Base-by-base conservation (phyloP, 1,140 invertebrate genomes). In the Solen grandis region DNA sequence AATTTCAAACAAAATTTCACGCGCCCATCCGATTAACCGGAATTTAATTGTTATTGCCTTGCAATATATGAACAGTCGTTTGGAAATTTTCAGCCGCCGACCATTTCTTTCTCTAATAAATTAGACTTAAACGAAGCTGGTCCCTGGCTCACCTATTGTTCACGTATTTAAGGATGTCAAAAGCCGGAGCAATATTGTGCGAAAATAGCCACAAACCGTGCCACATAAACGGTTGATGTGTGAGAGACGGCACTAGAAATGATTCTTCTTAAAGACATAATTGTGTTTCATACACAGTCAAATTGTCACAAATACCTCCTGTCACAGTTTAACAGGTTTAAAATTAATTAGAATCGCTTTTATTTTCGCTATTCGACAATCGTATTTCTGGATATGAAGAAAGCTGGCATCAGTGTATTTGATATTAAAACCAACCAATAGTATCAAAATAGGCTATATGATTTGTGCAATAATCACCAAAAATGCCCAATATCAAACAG, bases 1-100 rank as follows among this genome's bases (percentile, higher is more conserved):
- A 63, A 76, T 76, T 76, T 76, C 74, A 76, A 76, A 76, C 60
- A 66, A 76, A 36, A 19, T 55, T 76, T 76, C 74, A 38, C 74
- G 35, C 41, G 41, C n/a, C 22, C 31, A 16, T 25, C 16, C 5
- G 62, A 65, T 76, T 66, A 76, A 76, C 65, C 50, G 65, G 65
- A 60, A 76, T 66, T 76, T 65, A 66, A 76, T 76, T 66, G 41
- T 76, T 76, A 66, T 65, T 41, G 60, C 74, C 66, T 60, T 76
- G 60, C 54, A 31, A 10, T n/a, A 33, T 4, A 55, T 29, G 62
- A 52, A 63, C 10, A 16, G 25, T 36, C 36, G 14, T 25, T 13
- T 66, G 50, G 29, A 63, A 19, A 57, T 35, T 31, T 55, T 52
- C 62, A 46, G 41, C 35, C 60, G 29, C 31, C 25, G 57, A 76